phyloP scores from a whole-genome alignment of 2,888 invertebrate genomes.

The Nomada goodeniana region DNA sequence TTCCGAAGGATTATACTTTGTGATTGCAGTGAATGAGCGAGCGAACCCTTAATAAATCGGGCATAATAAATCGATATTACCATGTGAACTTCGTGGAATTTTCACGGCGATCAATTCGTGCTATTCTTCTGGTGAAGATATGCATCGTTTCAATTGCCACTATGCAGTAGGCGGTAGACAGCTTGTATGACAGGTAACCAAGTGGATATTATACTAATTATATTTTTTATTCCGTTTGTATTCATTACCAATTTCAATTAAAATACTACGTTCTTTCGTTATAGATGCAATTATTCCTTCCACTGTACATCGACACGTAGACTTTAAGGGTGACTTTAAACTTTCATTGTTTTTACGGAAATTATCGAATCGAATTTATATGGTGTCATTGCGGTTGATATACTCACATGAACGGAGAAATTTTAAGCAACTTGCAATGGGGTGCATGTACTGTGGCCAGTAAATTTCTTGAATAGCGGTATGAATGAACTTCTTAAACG shows the following conservation, averaged over 20 bases:
- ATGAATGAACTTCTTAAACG: constrained; percentile 29
- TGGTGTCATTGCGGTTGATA: neutral
- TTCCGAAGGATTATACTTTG: neutral
- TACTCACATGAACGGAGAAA: neutral
- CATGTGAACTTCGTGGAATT: neutral
- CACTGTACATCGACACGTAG: too few species aligned
- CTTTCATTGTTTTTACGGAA: too few species aligned
- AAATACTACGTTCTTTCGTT: too few species aligned
- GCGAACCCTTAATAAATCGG: neutral
- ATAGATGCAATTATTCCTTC: too few species aligned
- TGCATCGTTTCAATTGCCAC: neutral
- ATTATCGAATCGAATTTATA: too few species aligned
- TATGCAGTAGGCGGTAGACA: neutral
- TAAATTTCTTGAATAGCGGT: constrained; percentile 16
- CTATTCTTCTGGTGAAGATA: neutral
- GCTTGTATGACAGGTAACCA: too few species aligned
- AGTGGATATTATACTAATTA: too few species aligned
- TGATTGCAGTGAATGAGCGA: neutral
- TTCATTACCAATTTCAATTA: too few species aligned
- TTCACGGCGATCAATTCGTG: constrained; percentile 1
- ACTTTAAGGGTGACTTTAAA: too few species aligned
- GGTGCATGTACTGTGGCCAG: too few species aligned
- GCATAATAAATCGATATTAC: neutral
- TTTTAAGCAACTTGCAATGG: constrained; percentile 11
- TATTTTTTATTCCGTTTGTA: too few species aligned